Base-by-base conservation (phyloP, 2,797 vertebrate species). In the Anomalospiza imberbis region DNA sequence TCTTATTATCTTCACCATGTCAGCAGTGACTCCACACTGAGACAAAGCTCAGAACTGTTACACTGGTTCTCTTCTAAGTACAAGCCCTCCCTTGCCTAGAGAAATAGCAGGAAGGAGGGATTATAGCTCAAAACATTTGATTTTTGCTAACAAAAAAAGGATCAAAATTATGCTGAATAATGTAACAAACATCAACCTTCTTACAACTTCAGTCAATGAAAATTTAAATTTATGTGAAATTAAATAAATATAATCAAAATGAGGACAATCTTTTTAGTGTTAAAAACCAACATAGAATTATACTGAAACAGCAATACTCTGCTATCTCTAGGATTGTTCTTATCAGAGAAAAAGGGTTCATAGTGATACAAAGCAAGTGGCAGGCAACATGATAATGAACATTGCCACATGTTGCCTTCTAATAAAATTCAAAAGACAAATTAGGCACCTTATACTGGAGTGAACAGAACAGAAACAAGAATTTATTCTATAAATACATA, bases 1-100 rank as follows among this genome's bases (percentile, higher is more conserved):
- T 91, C 80, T 89, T 87, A 76, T 76, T 91, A 73, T 86, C 60
- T 85, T 90, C 70, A 40, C 54, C 31, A 74, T 93, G 48, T 88
- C 70, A 79, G 72, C 42, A 57, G 75, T 60, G 57, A 85, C 72
- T 95, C 53, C 68, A 85, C 61, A 87, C 63, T 48, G 84, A 91
- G 78, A 87, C 63, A 89, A 91, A 91, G 29, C 65, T 85, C 78
- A 73, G 38, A 89, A 57, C 5, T 24, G 42, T 40, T 90, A 84
- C 62, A 73, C n/a, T 62, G n/a, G 20, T 40, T 78, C 15, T 19
- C n/a, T 93, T 73, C 70, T 70, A 83, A 81, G 36, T 47, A 73
- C 21, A 85, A 86, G 18, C 29, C 42, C 32, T 26, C 5, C 26
- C 13, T 50, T 58, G 54, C 76, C 82, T 84, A 80, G 6, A 82